Evolutionary conservation across 2,888 invertebrate genomes (phyloP).

Genomic region (Nasonia oneida): DNA sequence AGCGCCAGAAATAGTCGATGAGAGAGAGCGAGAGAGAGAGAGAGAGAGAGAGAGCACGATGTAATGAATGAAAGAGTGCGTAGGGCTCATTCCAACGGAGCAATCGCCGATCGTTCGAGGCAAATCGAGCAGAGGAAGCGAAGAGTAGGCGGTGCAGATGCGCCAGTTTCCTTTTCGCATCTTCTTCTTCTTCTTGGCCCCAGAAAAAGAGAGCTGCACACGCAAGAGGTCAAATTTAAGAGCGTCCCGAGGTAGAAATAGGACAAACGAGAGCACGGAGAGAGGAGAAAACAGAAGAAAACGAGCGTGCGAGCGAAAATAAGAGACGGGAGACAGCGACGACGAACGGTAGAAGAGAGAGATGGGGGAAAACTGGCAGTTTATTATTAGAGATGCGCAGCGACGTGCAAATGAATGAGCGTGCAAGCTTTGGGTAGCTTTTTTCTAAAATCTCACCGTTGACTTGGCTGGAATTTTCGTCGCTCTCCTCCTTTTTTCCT

Average conservation of each 20-base stretch:
- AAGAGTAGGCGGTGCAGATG: slow-evolving; percentile 42
- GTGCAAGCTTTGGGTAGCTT: not conserved
- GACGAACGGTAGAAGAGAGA: not conserved
- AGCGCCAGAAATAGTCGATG: slow-evolving; percentile 25
- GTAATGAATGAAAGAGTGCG: slow-evolving; percentile 44
- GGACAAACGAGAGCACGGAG: not conserved
- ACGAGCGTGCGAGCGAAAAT: slow-evolving; percentile 30
- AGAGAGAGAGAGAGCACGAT: no score
- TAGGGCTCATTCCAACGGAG: slow-evolving; percentile 2
- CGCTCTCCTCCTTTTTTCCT: not conserved
- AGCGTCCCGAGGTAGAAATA: not conserved
- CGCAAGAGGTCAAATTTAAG: slow-evolving; percentile 39
- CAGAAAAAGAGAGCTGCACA: not conserved
- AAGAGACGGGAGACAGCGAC: not conserved
- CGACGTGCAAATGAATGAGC: slow-evolving; percentile 39
- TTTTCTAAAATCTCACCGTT: slow-evolving; percentile 5
- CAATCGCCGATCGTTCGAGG: slow-evolving; percentile 19
- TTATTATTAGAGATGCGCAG: slow-evolving; percentile 50
- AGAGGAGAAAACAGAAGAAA: slow-evolving; percentile 11
- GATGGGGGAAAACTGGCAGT: slow-evolving; percentile 27
- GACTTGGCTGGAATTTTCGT: slow-evolving; percentile 5
- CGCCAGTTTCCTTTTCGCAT: not conserved
- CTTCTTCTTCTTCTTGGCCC: not conserved
- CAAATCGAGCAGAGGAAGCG: slow-evolving; percentile 10
- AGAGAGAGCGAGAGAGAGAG: no score